Conservation (phyloP, 2,888 invertebrate genomes). For the Idaea dimidiata region DNA sequence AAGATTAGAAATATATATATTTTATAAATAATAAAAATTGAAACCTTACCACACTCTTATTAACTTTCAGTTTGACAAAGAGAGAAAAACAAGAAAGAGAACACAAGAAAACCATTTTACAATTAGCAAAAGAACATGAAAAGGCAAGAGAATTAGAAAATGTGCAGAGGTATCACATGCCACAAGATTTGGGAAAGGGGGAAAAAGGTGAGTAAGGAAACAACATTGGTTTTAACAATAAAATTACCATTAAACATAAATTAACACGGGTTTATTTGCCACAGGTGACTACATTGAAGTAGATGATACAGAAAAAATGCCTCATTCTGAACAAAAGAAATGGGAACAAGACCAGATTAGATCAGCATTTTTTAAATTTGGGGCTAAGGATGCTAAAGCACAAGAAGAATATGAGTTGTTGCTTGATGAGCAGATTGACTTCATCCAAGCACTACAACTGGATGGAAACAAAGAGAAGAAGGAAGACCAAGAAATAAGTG, state of each 20-base stretch:
- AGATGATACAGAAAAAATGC: constrained; percentile 91
- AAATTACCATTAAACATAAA: neutral
- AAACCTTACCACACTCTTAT: no score
- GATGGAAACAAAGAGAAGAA: constrained; percentile 84
- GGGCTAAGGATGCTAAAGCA: constrained; percentile 90
- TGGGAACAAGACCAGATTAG: constrained; percentile 99
- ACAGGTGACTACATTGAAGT: constrained; percentile 89
- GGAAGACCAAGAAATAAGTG: constrained; percentile 83
- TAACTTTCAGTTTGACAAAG: constrained; percentile 86
- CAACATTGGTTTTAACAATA: neutral
- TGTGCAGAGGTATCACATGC: constrained; percentile 97
- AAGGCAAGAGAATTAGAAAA: constrained; percentile 95
- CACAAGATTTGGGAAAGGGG: constrained; percentile 90
- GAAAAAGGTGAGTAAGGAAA: constrained; percentile 71
- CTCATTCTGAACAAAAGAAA: constrained; percentile 92
- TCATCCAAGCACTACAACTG: constrained; percentile 93
- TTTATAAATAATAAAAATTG: no score
- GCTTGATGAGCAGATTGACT: constrained; percentile 98
- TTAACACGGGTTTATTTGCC: constrained; percentile 24
- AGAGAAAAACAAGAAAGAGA: constrained; percentile 91
- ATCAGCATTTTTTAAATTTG: constrained; percentile 95
- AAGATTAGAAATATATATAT: no score
- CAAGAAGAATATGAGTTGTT: constrained; percentile 94
- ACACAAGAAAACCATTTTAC: constrained; percentile 94
- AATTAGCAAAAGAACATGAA: constrained; percentile 97